Evolutionary conservation across 2,888 invertebrate genomes (phyloP), one percentile per base, ranked within the genome.

Genomic region (Loripinus fragilis): DNA sequence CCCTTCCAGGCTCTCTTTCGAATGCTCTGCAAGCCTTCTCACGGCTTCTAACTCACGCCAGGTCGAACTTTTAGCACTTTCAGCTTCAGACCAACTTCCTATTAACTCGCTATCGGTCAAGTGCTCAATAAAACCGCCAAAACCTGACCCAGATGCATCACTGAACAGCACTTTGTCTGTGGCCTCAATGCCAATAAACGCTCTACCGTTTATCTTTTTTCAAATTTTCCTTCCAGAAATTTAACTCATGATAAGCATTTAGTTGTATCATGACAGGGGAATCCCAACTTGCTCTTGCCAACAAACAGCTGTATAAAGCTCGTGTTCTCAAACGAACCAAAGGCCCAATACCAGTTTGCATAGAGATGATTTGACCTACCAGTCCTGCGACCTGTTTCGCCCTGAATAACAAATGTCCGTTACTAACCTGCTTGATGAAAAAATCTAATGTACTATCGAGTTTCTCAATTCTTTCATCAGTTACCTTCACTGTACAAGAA

Each of bases 241-340:
- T 2, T 25, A 52, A 3, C 25, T 52, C 52, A 52, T 25, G 23
- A 7, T 12, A 10, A 3, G 60, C 33, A 2, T 33, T 23, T 17
- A 17, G 33, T 17, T 60, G 17, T n/a, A 60, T 33, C 30, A 33
- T 30, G 2, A 60, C 60, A 3, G 33, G 17, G 33, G 60, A 30
- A 20, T 60, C 33, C 60, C 60, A 60, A 33, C 60, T 60, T 23
- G 17, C 23, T 33, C 60, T 60, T 20, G 60, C 15, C 17, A 60
- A 17, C 33, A 60, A 33, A 5, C 28, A 7, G 33, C 33, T 20
- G 25, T 72, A 79, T 33, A 75, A 25, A 71, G 15, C 60, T 50
- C 71, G 65, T 38, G 75, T 75, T 33, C 38, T 50, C 15, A 79
- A 25, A 33, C 64, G 41, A 20, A 75, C 79, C n/a, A 30, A 17